A percentile compares a stretch with the other conserved stretches of the same genome.
Conservation (phyloP, 2,113 vertebrate species). For the Heterocephalus glaber region DNA sequence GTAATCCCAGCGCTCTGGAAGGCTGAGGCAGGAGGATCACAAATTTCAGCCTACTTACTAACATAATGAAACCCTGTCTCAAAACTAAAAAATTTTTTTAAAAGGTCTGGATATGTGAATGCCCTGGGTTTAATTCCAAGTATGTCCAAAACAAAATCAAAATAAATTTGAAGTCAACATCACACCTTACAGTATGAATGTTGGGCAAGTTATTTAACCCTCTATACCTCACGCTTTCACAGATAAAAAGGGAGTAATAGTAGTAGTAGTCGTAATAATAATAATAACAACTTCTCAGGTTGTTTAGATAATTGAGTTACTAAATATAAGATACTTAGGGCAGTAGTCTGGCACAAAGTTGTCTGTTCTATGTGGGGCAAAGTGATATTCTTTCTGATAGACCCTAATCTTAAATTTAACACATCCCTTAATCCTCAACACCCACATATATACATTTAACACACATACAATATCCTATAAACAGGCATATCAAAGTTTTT, state of each 20-base stretch:
- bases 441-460: neutral
- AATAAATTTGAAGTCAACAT: neutral
- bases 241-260: neutral
- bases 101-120: neutral
- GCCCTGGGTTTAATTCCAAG: neutral
- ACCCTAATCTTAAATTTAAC: neutral
- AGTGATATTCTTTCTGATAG: neutral
- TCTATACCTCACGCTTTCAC: neutral
- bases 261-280: no score
- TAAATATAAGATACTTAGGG: neutral
- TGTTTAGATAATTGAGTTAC: neutral
- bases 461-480: neutral
- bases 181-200: neutral
- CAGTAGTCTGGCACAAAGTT: neutral
- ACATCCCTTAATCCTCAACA: neutral
- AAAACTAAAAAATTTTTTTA: neutral
- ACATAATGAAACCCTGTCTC: neutral
- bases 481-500: neutral
- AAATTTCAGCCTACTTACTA: neutral
- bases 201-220: neutral
- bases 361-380: neutral
- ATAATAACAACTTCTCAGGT: neutral
- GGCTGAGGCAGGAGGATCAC: neutral
- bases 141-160: neutral
- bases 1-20: neutral